Conservation (phyloP, 2,888 invertebrate species). For the Cremastinae sp. region DNA sequence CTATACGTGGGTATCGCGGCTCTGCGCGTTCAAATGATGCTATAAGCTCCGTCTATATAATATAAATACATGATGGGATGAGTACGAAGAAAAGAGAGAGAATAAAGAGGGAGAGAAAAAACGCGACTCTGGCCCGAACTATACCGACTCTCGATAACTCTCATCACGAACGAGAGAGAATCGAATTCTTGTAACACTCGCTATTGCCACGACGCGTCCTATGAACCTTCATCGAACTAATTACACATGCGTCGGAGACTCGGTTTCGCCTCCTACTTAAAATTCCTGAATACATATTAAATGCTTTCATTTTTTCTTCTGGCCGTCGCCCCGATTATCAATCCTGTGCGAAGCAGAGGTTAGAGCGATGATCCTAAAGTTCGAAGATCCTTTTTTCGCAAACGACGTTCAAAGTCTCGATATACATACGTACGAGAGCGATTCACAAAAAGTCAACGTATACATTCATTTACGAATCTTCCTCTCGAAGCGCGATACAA, state of each 20-base stretch:
- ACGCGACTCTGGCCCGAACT: constrained; percentile 2
- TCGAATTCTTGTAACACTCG: background rate
- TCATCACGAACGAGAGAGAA: background rate
- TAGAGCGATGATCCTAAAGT: background rate
- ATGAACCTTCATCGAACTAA: constrained; percentile 23
- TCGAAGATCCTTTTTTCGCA: constrained; percentile 19
- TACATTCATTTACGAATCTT: too few relatives aligned
- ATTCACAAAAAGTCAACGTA: too few relatives aligned
- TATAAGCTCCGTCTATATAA: too few relatives aligned
- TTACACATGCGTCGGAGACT: background rate
- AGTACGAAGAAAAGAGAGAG: constrained; percentile 12
- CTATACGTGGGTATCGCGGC: background rate
- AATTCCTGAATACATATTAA: constrained; percentile 33
- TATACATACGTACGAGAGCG: background rate
- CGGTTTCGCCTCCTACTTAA: background rate
- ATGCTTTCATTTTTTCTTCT: constrained; percentile 4
- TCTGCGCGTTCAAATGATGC: too few relatives aligned
- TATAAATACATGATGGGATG: too few relatives aligned
- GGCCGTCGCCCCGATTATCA: background rate
- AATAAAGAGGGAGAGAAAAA: background rate
- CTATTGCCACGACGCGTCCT: constrained; percentile 4
- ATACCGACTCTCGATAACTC: constrained; percentile 28
- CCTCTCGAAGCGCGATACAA: too few relatives aligned
- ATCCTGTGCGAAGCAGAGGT: background rate
- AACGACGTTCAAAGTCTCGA: constrained; percentile 2